A percentile compares a stretch with the other conserved stretches of the same genome.
These are phyloP conservation scores for Norana najaformis DNA, from an alignment of 2,888 invertebrate species.

Conservation along the genomic window DNA sequence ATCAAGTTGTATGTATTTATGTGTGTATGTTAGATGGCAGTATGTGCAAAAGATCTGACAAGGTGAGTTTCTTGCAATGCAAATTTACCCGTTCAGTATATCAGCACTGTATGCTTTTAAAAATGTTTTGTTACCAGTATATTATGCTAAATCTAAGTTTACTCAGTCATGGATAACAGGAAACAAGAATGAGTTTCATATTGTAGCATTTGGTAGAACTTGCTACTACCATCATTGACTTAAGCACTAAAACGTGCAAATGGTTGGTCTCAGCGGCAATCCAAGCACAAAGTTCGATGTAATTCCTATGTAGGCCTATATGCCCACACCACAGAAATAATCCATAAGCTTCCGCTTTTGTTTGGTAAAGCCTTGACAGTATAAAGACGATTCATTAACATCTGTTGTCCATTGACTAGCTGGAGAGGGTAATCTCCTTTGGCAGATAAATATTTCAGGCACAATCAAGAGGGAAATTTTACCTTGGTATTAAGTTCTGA, in stretches of 20 bases:
- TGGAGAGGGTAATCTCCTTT: neutral
- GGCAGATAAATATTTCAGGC: neutral
- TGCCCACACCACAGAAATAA: neutral
- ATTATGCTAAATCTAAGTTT: neutral
- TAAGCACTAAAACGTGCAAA: neutral
- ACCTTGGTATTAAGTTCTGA: too few relatives aligned
- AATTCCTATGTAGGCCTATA: neutral
- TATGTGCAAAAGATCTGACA: neutral
- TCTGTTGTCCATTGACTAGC: neutral
- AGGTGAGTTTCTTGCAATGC: too few relatives aligned
- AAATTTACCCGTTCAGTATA: neutral
- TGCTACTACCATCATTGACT: too few relatives aligned
- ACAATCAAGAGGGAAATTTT: too few relatives aligned
- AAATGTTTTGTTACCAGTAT: neutral
- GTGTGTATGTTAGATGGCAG: too few relatives aligned
- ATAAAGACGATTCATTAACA: neutral
- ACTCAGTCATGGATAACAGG: neutral
- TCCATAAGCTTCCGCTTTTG: neutral
- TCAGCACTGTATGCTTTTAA: neutral
- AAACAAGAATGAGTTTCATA: neutral
- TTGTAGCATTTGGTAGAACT: neutral
- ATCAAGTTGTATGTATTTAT: too few relatives aligned
- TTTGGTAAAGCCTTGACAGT: neutral
- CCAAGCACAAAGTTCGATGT: neutral
- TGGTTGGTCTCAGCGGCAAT: too few relatives aligned